Conservation (phyloP, 2,888 invertebrate genomes). For the Lithophane semibrunnea region DNA sequence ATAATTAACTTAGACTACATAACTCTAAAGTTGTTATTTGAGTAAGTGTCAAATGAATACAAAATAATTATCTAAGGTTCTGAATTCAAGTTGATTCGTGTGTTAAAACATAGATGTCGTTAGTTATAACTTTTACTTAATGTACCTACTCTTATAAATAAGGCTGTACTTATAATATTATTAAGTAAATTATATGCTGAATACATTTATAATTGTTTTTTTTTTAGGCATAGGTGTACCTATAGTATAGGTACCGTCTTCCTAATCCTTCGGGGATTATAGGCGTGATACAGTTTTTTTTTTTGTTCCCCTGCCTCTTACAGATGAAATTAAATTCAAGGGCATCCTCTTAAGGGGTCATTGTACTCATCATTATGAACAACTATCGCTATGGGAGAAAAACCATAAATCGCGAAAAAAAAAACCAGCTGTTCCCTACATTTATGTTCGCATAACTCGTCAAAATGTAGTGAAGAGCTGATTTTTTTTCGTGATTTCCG, state of each 20-base stretch:
- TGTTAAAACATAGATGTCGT: conserved; percentile 31
- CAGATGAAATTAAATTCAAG: too few relatives aligned
- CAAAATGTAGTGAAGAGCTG: too few relatives aligned
- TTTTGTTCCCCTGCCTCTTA: too few relatives aligned
- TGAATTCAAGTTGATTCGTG: neutral
- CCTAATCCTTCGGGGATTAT: too few relatives aligned
- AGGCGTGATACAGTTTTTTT: too few relatives aligned
- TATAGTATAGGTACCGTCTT: neutral
- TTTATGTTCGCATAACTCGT: too few relatives aligned
- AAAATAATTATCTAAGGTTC: neutral
- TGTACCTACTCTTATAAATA: conserved; percentile 31
- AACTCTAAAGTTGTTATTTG: neutral
- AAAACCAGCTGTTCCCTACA: too few relatives aligned
- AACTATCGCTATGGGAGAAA: too few relatives aligned
- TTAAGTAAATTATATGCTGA: conserved; percentile 63
- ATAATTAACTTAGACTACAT: neutral
- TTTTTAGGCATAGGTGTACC: neutral
- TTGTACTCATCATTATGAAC: too few relatives aligned
- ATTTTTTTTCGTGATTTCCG: too few relatives aligned
- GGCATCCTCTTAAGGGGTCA: too few relatives aligned
- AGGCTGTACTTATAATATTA: conserved; percentile 38
- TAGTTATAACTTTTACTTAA: conserved; percentile 37
- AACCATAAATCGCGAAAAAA: too few relatives aligned
- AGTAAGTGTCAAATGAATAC: neutral
- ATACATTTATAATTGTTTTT: conserved; percentile 29